These are phyloP conservation scores for Silurus lanzhouensis DNA, from an alignment of 2,797 vertebrate species.

Conservation along the genomic window DNA sequence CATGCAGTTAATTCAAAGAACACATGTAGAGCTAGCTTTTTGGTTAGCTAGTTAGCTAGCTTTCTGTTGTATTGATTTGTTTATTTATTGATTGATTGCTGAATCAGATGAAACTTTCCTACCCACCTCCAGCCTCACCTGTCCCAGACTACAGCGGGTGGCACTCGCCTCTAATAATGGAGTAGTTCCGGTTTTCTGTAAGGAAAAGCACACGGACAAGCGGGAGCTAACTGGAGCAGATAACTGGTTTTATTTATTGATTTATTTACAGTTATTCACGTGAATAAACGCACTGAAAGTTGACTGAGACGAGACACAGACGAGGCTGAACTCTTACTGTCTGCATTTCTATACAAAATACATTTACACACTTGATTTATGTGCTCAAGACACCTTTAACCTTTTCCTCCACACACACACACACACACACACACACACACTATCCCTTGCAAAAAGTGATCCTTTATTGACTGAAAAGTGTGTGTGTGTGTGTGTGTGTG, in stretches of 20 bases:
- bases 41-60: too few species aligned
- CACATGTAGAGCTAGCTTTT: too few species aligned
- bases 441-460: slow-evolving; percentile 9
- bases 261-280: background rate
- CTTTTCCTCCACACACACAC: background rate
- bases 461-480: slow-evolving; percentile 13
- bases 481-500: background rate
- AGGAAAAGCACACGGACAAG: background rate
- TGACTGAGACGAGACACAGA: background rate
- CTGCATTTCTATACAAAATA: background rate
- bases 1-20: too few species aligned
- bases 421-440: too few species aligned
- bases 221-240: background rate
- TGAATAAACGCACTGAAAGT: background rate
- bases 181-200: too few species aligned
- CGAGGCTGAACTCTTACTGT: background rate
- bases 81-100: too few species aligned
- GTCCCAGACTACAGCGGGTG: too few species aligned
- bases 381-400: slow-evolving; percentile 38
- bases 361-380: slow-evolving; percentile 36
- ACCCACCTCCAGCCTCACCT: too few species aligned
- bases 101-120: too few species aligned
- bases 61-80: too few species aligned
- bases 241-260: background rate
- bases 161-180: too few species aligned